phyloP scores from a whole-genome alignment of 2,113 vertebrate genomes.

The Gambusia holbrooki region DNA sequence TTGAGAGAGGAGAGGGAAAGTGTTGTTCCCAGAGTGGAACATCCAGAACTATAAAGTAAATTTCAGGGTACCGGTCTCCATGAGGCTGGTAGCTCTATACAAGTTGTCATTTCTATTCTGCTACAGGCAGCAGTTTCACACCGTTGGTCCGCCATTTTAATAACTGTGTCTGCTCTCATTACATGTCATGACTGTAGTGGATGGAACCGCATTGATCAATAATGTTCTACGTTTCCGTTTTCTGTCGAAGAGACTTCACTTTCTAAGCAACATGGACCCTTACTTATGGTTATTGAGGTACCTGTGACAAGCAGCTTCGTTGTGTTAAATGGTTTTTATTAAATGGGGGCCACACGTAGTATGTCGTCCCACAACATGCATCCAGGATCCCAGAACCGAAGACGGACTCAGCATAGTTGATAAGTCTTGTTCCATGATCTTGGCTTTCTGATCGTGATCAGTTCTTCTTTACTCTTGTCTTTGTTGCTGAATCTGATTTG shows the following conservation, averaged over 20 bases:
- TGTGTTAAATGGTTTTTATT: not conserved
- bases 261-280: not conserved
- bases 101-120: not conserved
- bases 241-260: not conserved
- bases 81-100: not conserved
- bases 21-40: not conserved
- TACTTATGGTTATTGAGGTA: not conserved
- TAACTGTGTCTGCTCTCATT: slow-evolving; percentile 8
- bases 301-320: not conserved
- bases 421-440: not conserved
- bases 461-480: not conserved
- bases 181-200: not conserved
- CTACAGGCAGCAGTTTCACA: not conserved
- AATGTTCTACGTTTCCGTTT: not conserved
- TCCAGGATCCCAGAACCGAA: not conserved
- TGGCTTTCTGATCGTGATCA: too few relatives aligned
- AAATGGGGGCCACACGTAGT: not conserved
- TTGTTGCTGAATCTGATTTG: too few relatives aligned
- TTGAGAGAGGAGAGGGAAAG: not conserved
- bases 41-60: not conserved
- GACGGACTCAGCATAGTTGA: not conserved
- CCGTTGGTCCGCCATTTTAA: not conserved
- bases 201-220: not conserved
- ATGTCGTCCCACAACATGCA: too few relatives aligned
- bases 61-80: not conserved